Evolutionary conservation across 2,797 vertebrate species (phyloP).

Genomic region (Tangara arthus): DNA sequence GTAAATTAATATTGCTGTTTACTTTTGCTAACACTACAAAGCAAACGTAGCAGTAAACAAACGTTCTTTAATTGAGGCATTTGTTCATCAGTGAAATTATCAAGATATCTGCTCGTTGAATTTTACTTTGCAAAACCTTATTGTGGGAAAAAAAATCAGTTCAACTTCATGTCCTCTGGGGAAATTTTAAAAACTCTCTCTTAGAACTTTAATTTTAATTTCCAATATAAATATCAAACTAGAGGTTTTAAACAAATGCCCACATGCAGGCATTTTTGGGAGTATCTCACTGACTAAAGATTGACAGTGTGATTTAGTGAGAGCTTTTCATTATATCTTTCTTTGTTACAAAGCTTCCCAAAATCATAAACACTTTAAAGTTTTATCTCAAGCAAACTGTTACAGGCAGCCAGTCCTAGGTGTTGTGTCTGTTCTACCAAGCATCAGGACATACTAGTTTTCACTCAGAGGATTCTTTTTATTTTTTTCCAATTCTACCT

Average conservation of each 20-base stretch:
- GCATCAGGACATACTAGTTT: neutral
- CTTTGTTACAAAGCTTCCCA: neutral
- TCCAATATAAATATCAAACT: neutral
- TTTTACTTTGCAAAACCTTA: neutral
- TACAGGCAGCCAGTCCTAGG: neutral
- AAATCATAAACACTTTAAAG: neutral
- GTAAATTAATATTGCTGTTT: neutral
- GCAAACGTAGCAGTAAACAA: neutral
- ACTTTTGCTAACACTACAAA: neutral
- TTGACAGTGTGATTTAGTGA: neutral
- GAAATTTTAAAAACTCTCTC: neutral
- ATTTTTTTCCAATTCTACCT: neutral
- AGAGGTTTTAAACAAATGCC: neutral
- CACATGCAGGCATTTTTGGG: neutral
- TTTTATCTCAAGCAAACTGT: neutral
- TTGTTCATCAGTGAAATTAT: neutral
- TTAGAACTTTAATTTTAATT: neutral
- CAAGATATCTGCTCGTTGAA: neutral
- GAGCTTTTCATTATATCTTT: neutral
- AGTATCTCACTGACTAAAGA: neutral
- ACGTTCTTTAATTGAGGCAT: neutral
- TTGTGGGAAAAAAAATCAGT: neutral
- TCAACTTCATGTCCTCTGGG: neutral
- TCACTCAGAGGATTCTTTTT: neutral
- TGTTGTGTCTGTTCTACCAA: neutral